Evolutionary conservation across 2,888 invertebrate species (phyloP), one percentile per base, ranked within the genome.

Genomic region (Osedax fenrisi): DNA sequence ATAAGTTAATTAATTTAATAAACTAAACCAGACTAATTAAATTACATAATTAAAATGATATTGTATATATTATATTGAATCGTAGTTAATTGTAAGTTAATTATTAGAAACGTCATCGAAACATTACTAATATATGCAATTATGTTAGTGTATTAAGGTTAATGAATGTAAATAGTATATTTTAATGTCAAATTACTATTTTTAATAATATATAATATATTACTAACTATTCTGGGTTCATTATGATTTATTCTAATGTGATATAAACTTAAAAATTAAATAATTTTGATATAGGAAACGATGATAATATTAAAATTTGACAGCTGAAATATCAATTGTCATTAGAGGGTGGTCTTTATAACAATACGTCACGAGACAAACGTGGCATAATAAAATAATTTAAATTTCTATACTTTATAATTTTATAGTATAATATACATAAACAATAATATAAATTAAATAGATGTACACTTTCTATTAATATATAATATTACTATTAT

Each of bases 151-250:
- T n/a, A n/a, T n/a, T n/a, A n/a, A n/a, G n/a, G n/a, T n/a, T n/a
- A n/a, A n/a, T n/a, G n/a, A n/a, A n/a, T n/a, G n/a, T n/a, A n/a
- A n/a, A n/a, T n/a, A n/a, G n/a, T n/a, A n/a, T n/a, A n/a, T n/a
- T n/a, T n/a, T n/a, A n/a, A n/a, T n/a, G n/a, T n/a, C n/a, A n/a
- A n/a, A n/a, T n/a, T n/a, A n/a, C n/a, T n/a, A n/a, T n/a, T n/a
- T n/a, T n/a, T n/a, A n/a, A n/a, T n/a, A n/a, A n/a, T n/a, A n/a
- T n/a, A 13, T 22, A 24, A 67, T 2, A 69, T n/a, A 27, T n/a
- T 3, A 75, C 76, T 67, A 59, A 76, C 76, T 76, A 76, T 76
- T 76, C 76, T 26, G 76, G 76, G 75, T 76, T 76, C 76, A 76
- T 76, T 13, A 5, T 25, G 69, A 25, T 41, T 41, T 10, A 41